These are phyloP conservation scores for Strigamia transsilvanica DNA, from an alignment of 2,888 invertebrate species.

Conservation along the genomic window DNA sequence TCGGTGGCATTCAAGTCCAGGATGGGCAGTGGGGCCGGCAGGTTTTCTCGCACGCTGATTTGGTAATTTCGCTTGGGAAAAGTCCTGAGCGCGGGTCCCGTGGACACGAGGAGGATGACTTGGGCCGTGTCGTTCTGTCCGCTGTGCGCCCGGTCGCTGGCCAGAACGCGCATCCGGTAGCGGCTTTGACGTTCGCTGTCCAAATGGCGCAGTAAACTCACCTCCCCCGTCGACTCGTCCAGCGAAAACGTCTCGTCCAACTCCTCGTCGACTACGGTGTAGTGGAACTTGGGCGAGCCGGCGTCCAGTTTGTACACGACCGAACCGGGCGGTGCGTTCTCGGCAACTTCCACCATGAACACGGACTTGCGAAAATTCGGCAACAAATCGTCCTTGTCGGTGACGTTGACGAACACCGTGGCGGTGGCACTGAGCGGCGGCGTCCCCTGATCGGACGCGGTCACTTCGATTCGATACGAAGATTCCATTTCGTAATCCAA, in stretches of 20 bases:
- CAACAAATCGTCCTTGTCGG: conserved; percentile 60
- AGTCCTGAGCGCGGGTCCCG: conserved; percentile 60
- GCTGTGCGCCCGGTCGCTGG: conserved; percentile 59
- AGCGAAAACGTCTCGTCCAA: conserved; percentile 59
- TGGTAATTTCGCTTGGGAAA: conserved; percentile 73
- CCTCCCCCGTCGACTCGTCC: conserved; percentile 58
- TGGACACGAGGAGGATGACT: conserved; percentile 60
- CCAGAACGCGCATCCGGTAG: conserved; percentile 59
- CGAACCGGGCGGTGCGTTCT: conserved; percentile 60
- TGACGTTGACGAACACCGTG: conserved; percentile 62
- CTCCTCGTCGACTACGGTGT: conserved; percentile 59
- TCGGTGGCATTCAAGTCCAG: conserved; percentile 80
- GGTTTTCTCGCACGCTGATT: conserved; percentile 83
- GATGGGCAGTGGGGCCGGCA: conserved; percentile 76
- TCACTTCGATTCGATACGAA: conserved; percentile 77
- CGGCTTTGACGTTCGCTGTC: conserved; percentile 60
- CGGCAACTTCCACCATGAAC: conserved; percentile 60
- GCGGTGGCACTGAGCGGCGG: conserved; percentile 84
- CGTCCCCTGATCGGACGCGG: conserved; percentile 85
- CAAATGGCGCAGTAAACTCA: conserved; percentile 59
- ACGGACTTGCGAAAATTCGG: conserved; percentile 60
- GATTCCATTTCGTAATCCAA: conserved; percentile 76
- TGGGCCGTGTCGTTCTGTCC: conserved; percentile 60
- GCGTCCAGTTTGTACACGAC: conserved; percentile 60
- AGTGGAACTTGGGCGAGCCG: conserved; percentile 60